phyloP scores from a whole-genome alignment of 2,888 invertebrate genomes.

The Callosobruchus maculatus region DNA sequence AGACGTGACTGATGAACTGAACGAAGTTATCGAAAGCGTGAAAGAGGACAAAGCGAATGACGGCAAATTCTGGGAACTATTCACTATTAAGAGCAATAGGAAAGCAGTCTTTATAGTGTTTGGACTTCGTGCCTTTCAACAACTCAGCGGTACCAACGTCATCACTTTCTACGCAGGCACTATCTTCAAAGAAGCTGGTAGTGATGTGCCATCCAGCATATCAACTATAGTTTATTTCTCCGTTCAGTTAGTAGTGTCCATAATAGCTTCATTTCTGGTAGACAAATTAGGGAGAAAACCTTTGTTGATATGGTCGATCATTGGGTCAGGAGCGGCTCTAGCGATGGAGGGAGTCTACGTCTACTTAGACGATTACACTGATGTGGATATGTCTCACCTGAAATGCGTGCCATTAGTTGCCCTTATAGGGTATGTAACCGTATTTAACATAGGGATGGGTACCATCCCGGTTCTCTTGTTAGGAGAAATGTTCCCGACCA shows the following conservation, averaged over 20 bases:
- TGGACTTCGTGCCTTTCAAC: slow-evolving; percentile 55
- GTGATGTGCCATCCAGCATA: slow-evolving; percentile 45
- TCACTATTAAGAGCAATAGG: slow-evolving; percentile 56
- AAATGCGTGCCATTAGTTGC: slow-evolving; percentile 50
- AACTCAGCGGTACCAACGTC: slow-evolving; percentile 60
- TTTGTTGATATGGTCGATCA: slow-evolving; percentile 53
- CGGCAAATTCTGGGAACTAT: slow-evolving; percentile 55
- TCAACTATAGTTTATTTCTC: slow-evolving; percentile 45
- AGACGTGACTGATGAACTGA: slow-evolving; percentile 51
- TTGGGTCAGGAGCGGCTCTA: slow-evolving; percentile 47
- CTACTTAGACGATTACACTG: slow-evolving; percentile 43
- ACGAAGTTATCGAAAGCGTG: slow-evolving; percentile 37
- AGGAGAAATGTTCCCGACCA: slow-evolving; percentile 55
- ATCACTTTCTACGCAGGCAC: slow-evolving; percentile 61
- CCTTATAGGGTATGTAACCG: slow-evolving; percentile 51
- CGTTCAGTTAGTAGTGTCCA: slow-evolving; percentile 56
- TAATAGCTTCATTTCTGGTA: slow-evolving; percentile 56
- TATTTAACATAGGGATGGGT: slow-evolving; percentile 54
- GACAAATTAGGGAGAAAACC: slow-evolving; percentile 56
- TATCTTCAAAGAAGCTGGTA: slow-evolving; percentile 48
- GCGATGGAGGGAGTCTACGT: slow-evolving; percentile 50
- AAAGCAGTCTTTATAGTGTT: slow-evolving; percentile 62
- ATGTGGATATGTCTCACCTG: slow-evolving; percentile 41
- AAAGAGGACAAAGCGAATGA: slow-evolving; percentile 49
- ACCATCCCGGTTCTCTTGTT: slow-evolving; percentile 53